phyloP scores from a whole-genome alignment of 1,140 invertebrate species.

The Eurytemora carolleeae region DNA sequence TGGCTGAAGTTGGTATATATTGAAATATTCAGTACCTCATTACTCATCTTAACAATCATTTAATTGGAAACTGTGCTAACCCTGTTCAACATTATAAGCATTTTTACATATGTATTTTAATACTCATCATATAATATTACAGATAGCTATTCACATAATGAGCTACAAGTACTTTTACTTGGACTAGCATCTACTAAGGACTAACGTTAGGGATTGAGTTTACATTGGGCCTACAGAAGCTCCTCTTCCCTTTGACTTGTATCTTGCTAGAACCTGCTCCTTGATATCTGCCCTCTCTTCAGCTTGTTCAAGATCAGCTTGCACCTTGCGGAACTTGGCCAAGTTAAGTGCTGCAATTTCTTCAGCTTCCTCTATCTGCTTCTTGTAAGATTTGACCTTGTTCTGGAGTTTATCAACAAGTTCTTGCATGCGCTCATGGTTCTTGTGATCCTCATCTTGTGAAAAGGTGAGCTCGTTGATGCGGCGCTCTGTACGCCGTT shows the following conservation, averaged over 20 bases:
- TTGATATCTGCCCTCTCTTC: slow-evolving; percentile 94
- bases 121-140: too few relatives aligned
- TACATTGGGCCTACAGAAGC: slow-evolving; percentile 62
- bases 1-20: too few relatives aligned
- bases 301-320: slow-evolving; percentile 94
- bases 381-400: slow-evolving; percentile 82
- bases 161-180: too few relatives aligned
- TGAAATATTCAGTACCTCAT: too few relatives aligned
- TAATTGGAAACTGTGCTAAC: too few relatives aligned
- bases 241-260: slow-evolving; percentile 81
- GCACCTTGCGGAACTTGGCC: slow-evolving; percentile 97
- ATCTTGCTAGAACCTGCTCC: slow-evolving; percentile 90
- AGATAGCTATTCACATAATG: too few relatives aligned
- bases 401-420: slow-evolving; percentile 95
- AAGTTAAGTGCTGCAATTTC: slow-evolving; percentile 95
- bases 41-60: too few relatives aligned
- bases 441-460: slow-evolving; percentile 37
- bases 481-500: slow-evolving; percentile 59
- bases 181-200: too few relatives aligned
- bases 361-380: slow-evolving; percentile 95
- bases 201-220: too few relatives aligned
- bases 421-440: slow-evolving; percentile 37
- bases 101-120: too few relatives aligned
- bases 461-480: slow-evolving; percentile 47
- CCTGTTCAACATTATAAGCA: too few relatives aligned